Percentiles rank a stretch among this genome's conserved stretches.
Evolutionary conservation across 2,113 vertebrate species (phyloP).

Genomic region (Callopanchax toddi): DNA sequence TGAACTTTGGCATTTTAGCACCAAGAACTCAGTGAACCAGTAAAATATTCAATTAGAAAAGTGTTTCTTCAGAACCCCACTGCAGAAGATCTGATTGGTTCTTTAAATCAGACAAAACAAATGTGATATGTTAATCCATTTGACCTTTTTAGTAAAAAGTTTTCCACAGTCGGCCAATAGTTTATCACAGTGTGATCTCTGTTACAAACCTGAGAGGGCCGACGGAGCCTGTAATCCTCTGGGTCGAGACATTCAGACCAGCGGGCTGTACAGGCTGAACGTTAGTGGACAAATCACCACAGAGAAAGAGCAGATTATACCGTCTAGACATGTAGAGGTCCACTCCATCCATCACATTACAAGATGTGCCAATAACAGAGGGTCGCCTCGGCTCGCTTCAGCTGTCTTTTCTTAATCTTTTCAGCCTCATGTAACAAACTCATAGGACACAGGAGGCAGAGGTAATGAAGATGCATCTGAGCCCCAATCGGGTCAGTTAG

Average conservation of each 20-base stretch:
- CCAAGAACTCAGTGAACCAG: too few species aligned
- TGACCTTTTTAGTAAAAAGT: neutral
- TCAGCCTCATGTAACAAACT: slow-evolving; percentile 3
- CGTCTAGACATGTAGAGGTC: slow-evolving; percentile 46
- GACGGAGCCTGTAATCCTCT: slow-evolving; percentile 16
- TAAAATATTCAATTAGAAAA: too few species aligned
- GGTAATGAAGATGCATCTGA: slow-evolving; percentile 17
- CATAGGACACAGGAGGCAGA: neutral
- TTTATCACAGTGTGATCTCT: neutral
- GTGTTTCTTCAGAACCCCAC: too few species aligned
- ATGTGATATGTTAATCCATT: neutral
- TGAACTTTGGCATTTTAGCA: too few species aligned
- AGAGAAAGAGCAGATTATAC: slow-evolving; percentile 45
- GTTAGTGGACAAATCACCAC: slow-evolving; percentile 4
- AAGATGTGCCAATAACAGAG: slow-evolving; percentile 24
- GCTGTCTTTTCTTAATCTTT: slow-evolving; percentile 19
- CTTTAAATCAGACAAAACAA: too few species aligned
- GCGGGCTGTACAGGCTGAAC: slow-evolving; percentile 33
- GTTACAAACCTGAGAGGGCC: neutral
- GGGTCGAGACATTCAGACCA: slow-evolving; percentile 35
- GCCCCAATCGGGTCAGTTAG: slow-evolving; percentile 3
- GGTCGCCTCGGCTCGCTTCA: slow-evolving; percentile 11
- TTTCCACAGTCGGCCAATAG: neutral
- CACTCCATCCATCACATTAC: slow-evolving; percentile 54
- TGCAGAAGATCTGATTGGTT: too few species aligned